These are phyloP conservation scores for Sebastes oblongus DNA, from an alignment of 2,797 vertebrate genomes.

Conservation along the genomic window DNA sequence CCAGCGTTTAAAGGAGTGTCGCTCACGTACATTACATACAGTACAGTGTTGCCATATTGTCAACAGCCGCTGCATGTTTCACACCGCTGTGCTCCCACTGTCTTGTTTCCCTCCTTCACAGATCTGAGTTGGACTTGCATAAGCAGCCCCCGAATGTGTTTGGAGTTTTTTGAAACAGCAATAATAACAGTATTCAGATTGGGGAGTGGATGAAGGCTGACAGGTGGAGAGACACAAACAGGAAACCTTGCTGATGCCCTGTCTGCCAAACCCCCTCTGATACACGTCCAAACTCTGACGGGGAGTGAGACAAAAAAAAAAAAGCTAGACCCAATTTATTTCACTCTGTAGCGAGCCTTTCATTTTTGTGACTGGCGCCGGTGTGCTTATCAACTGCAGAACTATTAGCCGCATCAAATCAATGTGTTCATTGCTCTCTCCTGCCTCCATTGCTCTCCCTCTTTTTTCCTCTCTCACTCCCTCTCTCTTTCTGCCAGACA, in stretches of 20 bases:
- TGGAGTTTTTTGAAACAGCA: constrained; percentile 33
- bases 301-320: constrained; percentile 64
- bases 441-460: not conserved
- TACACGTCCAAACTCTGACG: constrained; percentile 64
- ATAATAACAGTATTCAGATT: constrained; percentile 55
- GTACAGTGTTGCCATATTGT: constrained; percentile 1
- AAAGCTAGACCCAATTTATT: constrained; percentile 71
- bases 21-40: not conserved
- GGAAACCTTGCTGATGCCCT: constrained; percentile 54
- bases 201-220: constrained; percentile 64
- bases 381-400: constrained; percentile 75
- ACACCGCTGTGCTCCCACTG: constrained; percentile 13
- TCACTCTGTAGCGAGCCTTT: constrained; percentile 62
- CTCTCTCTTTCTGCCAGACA: constrained; percentile 71
- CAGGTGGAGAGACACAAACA: constrained; percentile 73
- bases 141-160: constrained; percentile 48
- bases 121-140: constrained; percentile 37
- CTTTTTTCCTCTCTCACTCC: not conserved
- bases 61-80: constrained; percentile 15
- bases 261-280: constrained; percentile 63
- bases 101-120: constrained; percentile 29
- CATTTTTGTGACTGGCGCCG: constrained; percentile 73
- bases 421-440: constrained; percentile 69
- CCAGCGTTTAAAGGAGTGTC: not conserved
- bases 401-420: constrained; percentile 81